These are phyloP conservation scores for Axea sp. DNA, from an alignment of 2,888 invertebrate species.

Conservation along the genomic window DNA sequence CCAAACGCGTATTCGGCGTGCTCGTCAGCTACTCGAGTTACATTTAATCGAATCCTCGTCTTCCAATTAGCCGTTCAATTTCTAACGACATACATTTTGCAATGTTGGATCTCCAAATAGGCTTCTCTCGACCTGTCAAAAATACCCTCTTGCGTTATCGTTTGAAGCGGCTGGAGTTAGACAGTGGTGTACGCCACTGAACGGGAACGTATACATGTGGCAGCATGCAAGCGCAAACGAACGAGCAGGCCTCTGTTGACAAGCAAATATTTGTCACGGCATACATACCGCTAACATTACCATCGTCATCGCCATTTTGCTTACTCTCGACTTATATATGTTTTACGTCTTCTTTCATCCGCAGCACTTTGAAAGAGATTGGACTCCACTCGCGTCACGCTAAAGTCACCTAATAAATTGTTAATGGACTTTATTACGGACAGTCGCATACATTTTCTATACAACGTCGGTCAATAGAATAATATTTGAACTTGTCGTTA, in stretches of 20 bases:
- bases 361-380: conserved; percentile 63
- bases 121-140: conserved; percentile 62
- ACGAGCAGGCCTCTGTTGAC: conserved; percentile 72
- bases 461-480: conserved; percentile 41
- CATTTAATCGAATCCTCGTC: too few relatives aligned
- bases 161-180: conserved; percentile 68
- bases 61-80: too few relatives aligned
- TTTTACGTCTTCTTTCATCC: conserved; percentile 57
- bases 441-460: conserved; percentile 42
- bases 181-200: conserved; percentile 64
- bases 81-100: too few relatives aligned
- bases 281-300: conserved; percentile 72
- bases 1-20: too few relatives aligned
- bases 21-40: too few relatives aligned
- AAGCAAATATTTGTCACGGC: conserved; percentile 77
- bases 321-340: conserved; percentile 63
- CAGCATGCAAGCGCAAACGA: conserved; percentile 50
- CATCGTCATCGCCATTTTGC: conserved; percentile 62
- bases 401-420: conserved; percentile 54
- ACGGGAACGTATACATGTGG: conserved; percentile 59
- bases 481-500: conserved; percentile 56
- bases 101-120: too few relatives aligned
- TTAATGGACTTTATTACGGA: conserved; percentile 51
- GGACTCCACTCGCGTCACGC: conserved; percentile 11
- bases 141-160: conserved; percentile 69